phyloP scores from a whole-genome alignment of 2,888 invertebrate species.

The Lordiphosa andalusiaca region DNA sequence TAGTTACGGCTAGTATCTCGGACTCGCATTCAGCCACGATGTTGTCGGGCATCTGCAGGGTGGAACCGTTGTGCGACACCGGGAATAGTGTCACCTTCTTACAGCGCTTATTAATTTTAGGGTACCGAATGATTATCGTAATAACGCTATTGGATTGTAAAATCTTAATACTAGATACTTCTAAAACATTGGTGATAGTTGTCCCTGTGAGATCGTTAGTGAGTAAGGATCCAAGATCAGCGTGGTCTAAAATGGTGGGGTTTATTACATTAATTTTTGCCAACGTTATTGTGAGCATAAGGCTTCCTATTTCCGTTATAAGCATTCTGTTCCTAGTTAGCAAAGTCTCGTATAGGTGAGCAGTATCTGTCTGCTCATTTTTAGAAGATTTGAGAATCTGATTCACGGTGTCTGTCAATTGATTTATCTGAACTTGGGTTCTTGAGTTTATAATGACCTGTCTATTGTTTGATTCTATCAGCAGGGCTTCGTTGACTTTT shows the following conservation, averaged over 20 bases:
- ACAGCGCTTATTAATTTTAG: too few relatives aligned
- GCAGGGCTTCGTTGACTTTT: neutral
- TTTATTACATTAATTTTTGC: constrained; percentile 1
- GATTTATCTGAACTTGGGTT: constrained; percentile 2
- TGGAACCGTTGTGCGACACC: too few relatives aligned
- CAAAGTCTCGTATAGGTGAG: constrained; percentile 1
- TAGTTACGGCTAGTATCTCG: too few relatives aligned
- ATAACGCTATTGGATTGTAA: too few relatives aligned
- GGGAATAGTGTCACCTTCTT: too few relatives aligned
- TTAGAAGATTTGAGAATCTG: neutral
- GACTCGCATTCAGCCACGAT: too few relatives aligned
- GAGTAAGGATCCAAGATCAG: too few relatives aligned
- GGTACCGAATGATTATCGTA: too few relatives aligned
- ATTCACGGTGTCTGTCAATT: constrained; percentile 7
- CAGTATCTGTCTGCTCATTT: neutral
- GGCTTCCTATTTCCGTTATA: constrained; percentile 2
- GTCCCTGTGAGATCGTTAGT: too few relatives aligned
- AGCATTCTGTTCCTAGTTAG: constrained; percentile 2
- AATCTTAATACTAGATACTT: too few relatives aligned
- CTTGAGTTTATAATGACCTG: neutral
- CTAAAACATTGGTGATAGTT: too few relatives aligned
- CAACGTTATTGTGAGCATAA: constrained; percentile 3
- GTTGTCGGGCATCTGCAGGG: too few relatives aligned
- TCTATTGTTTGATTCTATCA: constrained; percentile 8
- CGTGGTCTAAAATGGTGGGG: neutral